phyloP scores from a whole-genome alignment of 2,888 invertebrate genomes.

The Dolichopus griseipennis region DNA sequence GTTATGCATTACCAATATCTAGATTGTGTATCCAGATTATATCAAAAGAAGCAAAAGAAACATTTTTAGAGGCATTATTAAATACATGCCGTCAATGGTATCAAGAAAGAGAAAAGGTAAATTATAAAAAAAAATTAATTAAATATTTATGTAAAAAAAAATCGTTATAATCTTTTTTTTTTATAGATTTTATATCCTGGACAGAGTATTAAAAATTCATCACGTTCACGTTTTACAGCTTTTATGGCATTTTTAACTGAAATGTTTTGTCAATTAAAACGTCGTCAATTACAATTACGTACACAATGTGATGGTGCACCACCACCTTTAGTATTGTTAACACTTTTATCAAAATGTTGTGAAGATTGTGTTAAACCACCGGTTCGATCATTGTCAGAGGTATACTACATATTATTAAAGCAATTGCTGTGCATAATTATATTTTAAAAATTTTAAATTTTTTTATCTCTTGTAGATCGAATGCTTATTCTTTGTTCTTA shows the following conservation, averaged over 20 bases:
- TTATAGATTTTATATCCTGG: conserved; percentile 38
- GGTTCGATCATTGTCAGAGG: conserved; percentile 71
- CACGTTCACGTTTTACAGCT: conserved; percentile 63
- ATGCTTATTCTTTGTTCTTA: conserved; percentile 79
- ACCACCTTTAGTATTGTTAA: conserved; percentile 67
- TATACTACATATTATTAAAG: conserved; percentile 31
- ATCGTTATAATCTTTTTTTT: not conserved
- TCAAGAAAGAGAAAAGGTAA: conserved; percentile 66
- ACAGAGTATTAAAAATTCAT: conserved; percentile 47
- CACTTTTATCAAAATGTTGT: conserved; percentile 80
- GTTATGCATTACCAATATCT: conserved; percentile 74
- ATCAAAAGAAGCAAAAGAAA: conserved; percentile 78
- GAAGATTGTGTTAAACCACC: conserved; percentile 78
- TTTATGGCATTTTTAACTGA: conserved; percentile 86
- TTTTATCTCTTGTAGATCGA: conserved; percentile 56
- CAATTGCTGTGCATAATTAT: no score
- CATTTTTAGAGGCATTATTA: conserved; percentile 78
- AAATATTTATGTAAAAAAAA: not conserved
- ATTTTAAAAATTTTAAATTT: no score
- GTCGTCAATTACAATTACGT: conserved; percentile 51
- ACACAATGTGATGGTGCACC: conserved; percentile 52
- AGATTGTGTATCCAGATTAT: conserved; percentile 79
- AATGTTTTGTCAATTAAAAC: conserved; percentile 80
- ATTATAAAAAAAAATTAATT: not conserved
- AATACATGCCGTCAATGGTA: conserved; percentile 88